These are phyloP conservation scores for Panthera tigris DNA, from an alignment of 2,113 vertebrate species.

Conservation along the genomic window DNA sequence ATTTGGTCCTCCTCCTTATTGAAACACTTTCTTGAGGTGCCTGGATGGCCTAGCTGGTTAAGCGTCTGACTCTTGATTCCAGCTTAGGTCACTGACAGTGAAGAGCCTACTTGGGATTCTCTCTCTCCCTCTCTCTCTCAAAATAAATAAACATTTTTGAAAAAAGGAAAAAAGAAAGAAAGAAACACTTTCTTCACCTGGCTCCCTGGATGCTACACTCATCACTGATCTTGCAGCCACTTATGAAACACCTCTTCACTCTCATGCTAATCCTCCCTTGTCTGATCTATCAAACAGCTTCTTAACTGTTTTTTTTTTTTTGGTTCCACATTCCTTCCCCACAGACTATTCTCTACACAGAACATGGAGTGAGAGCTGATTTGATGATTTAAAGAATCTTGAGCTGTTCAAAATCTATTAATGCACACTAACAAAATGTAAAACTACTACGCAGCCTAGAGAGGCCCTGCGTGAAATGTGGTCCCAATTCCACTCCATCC, in stretches of 20 bases:
- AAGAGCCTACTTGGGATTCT: no score
- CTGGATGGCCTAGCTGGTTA: no score
- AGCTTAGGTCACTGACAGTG: no score
- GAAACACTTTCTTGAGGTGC: not conserved
- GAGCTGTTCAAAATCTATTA: not conserved
- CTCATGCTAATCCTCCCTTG: not conserved
- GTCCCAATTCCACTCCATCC: not conserved
- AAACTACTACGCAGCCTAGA: not conserved
- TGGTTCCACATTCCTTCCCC: not conserved
- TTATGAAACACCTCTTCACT: not conserved
- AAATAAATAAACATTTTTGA: no score
- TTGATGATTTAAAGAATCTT: not conserved
- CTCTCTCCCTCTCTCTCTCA: no score
- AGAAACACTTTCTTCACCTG: not conserved
- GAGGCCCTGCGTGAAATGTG: not conserved
- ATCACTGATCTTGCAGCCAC: not conserved
- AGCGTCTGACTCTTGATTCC: no score
- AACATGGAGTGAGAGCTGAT: not conserved
- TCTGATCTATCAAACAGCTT: not conserved
- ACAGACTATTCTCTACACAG: not conserved
- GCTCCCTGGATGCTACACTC: fast-evolving
- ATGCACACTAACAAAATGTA: not conserved
- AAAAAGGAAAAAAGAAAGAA: no score
- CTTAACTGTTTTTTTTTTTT: not conserved
- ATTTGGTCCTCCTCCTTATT: not conserved